Evolutionary conservation across 1,140 invertebrate species (phyloP).

Genomic region (Drosophila mojavensis): DNA sequence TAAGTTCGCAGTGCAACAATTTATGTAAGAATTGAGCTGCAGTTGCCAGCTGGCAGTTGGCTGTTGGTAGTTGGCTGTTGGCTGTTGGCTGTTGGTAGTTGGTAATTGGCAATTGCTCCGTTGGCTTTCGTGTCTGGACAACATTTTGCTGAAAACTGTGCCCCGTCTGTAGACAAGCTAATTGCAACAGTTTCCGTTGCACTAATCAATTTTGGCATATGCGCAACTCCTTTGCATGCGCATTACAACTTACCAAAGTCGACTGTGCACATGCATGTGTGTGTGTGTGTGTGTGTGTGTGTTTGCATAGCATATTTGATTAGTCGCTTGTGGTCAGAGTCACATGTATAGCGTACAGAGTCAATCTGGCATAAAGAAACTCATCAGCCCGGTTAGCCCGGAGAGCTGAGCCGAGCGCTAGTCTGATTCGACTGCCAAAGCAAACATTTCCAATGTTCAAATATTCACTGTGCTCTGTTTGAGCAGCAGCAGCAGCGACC

Average conservation of each 20-base stretch:
- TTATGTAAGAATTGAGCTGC: slow-evolving; percentile 35
- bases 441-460: slow-evolving; percentile 33
- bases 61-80: neutral
- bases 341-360: neutral
- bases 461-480: slow-evolving; percentile 22
- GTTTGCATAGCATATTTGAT: slow-evolving; percentile 9
- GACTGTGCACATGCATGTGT: neutral
- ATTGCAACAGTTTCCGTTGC: slow-evolving; percentile 44
- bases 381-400: slow-evolving; percentile 25
- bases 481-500: neutral
- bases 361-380: slow-evolving; percentile 24
- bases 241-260: slow-evolving; percentile 6
- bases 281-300: neutral
- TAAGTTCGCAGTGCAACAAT: slow-evolving; percentile 36
- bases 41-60: neutral
- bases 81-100: neutral
- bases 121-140: slow-evolving; percentile 36
- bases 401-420: neutral
- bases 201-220: slow-evolving; percentile 47
- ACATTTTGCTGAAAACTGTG: slow-evolving; percentile 25
- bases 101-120: neutral
- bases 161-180: slow-evolving; percentile 27
- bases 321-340: slow-evolving; percentile 10
- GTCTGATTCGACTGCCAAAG: slow-evolving; percentile 20
- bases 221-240: slow-evolving; percentile 25